Percentiles rank a stretch among this genome's conserved stretches.
Conservation (phyloP, 2,888 invertebrate species). For the Oxyteleia sp. region DNA sequence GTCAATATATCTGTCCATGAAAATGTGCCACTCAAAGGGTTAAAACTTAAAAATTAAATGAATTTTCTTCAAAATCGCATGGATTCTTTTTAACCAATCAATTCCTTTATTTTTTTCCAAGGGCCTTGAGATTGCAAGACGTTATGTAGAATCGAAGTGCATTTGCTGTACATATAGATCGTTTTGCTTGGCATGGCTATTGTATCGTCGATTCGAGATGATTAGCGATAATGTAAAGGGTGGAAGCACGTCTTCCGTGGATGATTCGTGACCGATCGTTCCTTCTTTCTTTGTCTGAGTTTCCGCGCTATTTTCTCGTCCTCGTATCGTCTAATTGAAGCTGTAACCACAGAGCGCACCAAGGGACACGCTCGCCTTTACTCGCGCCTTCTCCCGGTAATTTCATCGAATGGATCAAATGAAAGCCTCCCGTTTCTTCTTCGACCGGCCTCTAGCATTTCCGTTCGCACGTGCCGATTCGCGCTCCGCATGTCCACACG, state of each 20-base stretch:
- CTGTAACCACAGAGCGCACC: too few relatives aligned
- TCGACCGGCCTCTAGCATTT: slow-evolving; percentile 79
- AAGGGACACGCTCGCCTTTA: too few relatives aligned
- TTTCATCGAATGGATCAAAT: too few relatives aligned
- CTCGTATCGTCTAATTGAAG: too few relatives aligned
- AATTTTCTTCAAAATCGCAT: too few relatives aligned
- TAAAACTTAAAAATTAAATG: too few relatives aligned
- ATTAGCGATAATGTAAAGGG: slow-evolving; percentile 85
- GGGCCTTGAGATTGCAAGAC: slow-evolving; percentile 16
- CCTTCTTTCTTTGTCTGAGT: slow-evolving; percentile 74
- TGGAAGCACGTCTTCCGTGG: slow-evolving; percentile 82
- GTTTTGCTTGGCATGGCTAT: slow-evolving; percentile 67
- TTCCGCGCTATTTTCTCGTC: too few relatives aligned
- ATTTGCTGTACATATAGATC: slow-evolving; percentile 56
- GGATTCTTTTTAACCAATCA: too few relatives aligned
- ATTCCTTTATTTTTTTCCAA: slow-evolving; percentile 16
- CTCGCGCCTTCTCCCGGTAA: too few relatives aligned
- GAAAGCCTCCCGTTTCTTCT: too few relatives aligned
- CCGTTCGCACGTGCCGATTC: slow-evolving; percentile 83
- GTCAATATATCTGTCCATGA: too few relatives aligned
- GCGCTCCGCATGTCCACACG: slow-evolving; percentile 45
- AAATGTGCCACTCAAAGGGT: too few relatives aligned
- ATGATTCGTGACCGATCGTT: slow-evolving; percentile 80
- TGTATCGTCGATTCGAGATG: slow-evolving; percentile 82
- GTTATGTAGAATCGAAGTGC: slow-evolving; percentile 23